Base-by-base conservation (phyloP, 1,140 invertebrate species). In the Vanessa tameamea region DNA sequence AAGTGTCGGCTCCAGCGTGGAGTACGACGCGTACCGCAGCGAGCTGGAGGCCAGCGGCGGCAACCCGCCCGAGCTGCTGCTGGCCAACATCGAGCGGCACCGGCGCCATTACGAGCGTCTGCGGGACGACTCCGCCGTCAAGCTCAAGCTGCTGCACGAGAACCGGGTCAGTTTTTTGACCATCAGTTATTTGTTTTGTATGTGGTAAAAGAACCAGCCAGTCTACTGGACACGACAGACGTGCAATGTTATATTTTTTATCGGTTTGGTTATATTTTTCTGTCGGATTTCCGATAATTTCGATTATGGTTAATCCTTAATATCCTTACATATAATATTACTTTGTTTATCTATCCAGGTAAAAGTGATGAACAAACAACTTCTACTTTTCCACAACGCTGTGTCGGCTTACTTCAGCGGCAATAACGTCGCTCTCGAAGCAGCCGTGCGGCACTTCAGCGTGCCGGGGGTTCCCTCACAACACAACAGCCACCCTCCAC, bases 361-460 rank as follows among this genome's bases (percentile, higher is more conserved):
- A 73, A 99, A 99, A 94, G 98, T 99, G 75, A 99, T 99, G 98
- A 98, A 99, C 90, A 99, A 99, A 89, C 98, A 99, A 90, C 92
- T 99, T 63, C 93, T 99, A 50, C 91, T 99, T 77, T 98, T 99
- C 91, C 98, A 99, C 92, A 99, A 99, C 93, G 98, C 98, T 8
- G 95, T 99, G 16, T 98, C 98, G 51, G 98, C 98, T 3, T 99
- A 99, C 93, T 99, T 99, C 93, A 98, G 97, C 84, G 98, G 98
- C 37, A 99, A 99, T 93, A 97, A 98, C 89, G 95, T 96, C 80
- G 97, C 97, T 65, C 93, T 99, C 69, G 98, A 99, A 87, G 96
- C 97, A 14, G 98, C 98, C n/a, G 92, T 99, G 64, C 98, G 98
- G 85, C 98, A 99, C 93, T 99, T 99, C 92, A 98, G 82, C 66